These are phyloP conservation scores for Poeciliopsis paucimaculata DNA, from an alignment of 2,797 vertebrate species.

Conservation along the genomic window DNA sequence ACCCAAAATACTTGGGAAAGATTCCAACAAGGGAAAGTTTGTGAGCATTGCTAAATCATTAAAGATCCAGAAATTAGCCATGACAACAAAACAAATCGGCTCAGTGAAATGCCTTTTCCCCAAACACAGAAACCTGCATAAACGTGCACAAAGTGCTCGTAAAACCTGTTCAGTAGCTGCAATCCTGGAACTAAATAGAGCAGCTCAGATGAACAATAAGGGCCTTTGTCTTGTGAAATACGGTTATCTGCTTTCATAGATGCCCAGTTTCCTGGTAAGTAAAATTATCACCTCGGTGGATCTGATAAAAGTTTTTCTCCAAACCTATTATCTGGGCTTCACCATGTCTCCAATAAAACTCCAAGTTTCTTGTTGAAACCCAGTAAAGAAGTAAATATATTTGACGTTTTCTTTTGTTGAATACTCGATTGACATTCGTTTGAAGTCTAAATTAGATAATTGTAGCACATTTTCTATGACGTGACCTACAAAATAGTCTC, in stretches of 20 bases:
- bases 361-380: background rate
- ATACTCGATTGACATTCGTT: background rate
- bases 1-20: background rate
- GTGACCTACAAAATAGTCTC: background rate
- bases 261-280: background rate
- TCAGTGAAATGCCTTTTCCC: background rate
- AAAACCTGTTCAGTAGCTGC: slow-evolving; percentile 16
- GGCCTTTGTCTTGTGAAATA: background rate
- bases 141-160: background rate
- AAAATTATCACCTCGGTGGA: background rate
- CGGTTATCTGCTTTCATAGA: background rate
- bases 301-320: background rate
- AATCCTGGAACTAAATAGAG: background rate
- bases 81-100: background rate
- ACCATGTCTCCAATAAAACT: background rate
- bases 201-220: slow-evolving; percentile 4
- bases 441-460: background rate
- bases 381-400: background rate
- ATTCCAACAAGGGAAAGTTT: background rate
- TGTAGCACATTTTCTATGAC: background rate
- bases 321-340: background rate
- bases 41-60: background rate
- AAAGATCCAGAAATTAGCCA: background rate
- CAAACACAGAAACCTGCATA: background rate
- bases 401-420: background rate